Evolutionary conservation across 2,888 invertebrate species (phyloP), one percentile per base, ranked within the genome.

Genomic region (Atherix ibis): DNA sequence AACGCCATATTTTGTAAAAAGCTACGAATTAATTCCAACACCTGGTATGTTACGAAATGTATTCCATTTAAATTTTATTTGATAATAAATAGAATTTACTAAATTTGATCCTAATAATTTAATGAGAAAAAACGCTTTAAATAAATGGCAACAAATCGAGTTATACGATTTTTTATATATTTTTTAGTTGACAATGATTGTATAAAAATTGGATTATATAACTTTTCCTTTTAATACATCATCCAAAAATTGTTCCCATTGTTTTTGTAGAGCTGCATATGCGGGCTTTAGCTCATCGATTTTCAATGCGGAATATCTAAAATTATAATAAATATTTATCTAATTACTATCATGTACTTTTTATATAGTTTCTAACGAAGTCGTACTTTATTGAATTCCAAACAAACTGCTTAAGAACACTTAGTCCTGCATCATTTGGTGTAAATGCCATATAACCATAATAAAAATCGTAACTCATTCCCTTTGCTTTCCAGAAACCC

Each of bases 361-460:
- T 8, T 8, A 8, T 6, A 8, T n/a, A n/a, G n/a, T n/a, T n/a
- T n/a, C n/a, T n/a, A 10, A 8, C 22, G 10, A 10, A 31, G 25
- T 35, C n/a, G n/a, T 63, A 69, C 27, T 54, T 52, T 28, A 76
- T 54, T 0, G 76, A 76, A 48, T 76, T 75, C 38, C 67, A 53
- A 0, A 71, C 73, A 2, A 77, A 55, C 38, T 68, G 65, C 45
- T 76, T 77, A 2, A 78, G 57, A 5, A 70, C 56, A 34, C 65
- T 62, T 9, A 77, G 49, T 18, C 75, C 76, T 1, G 68, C 64
- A 33, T 62, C 55, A 19, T 59, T 55, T 2, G 71, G 67, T 30
- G 72, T 70, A 46, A 77, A 63, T 4, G 69, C 72, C 66, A 77
- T 68, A 43, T 76, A 75, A 2, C 70, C 70, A 47, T 71, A 65